These are phyloP conservation scores for Lanius collurio DNA, from an alignment of 2,113 vertebrate genomes.

Conservation along the genomic window DNA sequence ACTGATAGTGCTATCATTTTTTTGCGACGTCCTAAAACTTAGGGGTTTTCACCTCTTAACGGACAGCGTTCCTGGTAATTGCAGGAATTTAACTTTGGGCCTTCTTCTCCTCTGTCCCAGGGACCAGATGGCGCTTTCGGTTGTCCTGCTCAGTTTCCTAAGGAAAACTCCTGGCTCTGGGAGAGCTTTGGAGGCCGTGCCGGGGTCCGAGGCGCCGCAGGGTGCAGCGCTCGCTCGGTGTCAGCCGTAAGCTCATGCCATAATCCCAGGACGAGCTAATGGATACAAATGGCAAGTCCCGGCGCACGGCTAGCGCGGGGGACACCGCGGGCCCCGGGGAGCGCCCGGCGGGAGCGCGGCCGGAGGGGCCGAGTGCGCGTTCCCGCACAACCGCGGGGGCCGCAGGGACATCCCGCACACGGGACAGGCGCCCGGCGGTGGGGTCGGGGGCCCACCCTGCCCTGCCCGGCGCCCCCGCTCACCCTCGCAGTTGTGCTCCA, in stretches of 20 bases:
- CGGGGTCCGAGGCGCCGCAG: not conserved
- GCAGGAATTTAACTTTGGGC: not conserved
- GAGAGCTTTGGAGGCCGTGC: not conserved
- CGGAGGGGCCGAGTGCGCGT: not conserved
- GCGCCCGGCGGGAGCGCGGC: not conserved
- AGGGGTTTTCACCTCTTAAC: not conserved
- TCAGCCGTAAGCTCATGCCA: not conserved
- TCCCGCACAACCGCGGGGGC: not conserved
- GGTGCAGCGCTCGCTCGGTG: not conserved
- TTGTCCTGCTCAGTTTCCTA: not conserved
- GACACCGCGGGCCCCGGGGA: not conserved
- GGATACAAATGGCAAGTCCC: rapidly evolving
- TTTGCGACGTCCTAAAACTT: not conserved
- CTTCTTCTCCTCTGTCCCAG: not conserved
- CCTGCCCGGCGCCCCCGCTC: not conserved
- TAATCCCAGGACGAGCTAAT: not conserved
- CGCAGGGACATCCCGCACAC: not conserved
- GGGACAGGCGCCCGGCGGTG: not conserved
- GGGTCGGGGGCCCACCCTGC: not conserved
- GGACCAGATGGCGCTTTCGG: rapidly evolving
- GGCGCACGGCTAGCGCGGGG: not conserved
- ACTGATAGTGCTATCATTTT: not conserved
- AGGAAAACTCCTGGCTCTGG: not conserved
- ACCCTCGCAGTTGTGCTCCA: slow-evolving; percentile 96
- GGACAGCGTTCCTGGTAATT: rapidly evolving